Evolutionary conservation across 2,888 invertebrate genomes (phyloP).

Genomic region (Hyalella azteca): DNA sequence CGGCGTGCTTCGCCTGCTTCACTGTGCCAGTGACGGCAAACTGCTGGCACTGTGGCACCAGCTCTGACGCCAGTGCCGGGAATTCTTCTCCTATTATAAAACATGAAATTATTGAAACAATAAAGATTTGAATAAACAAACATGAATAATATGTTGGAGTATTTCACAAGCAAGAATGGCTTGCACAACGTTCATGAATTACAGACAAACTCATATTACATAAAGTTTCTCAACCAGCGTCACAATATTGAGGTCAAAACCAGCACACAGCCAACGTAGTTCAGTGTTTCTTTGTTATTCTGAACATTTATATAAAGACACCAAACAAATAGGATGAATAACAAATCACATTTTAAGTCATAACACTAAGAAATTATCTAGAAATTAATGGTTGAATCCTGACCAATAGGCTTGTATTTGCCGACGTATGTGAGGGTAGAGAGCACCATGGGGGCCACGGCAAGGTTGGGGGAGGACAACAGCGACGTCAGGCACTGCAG

Average conservation of each 20-base stretch:
- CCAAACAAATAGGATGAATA: too few species aligned
- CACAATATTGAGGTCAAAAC: too few species aligned
- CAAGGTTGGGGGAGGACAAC: conserved; percentile 70
- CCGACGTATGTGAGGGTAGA: conserved; percentile 86
- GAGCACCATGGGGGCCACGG: conserved; percentile 79
- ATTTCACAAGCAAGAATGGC: conserved; percentile 5
- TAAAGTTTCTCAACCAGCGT: too few species aligned
- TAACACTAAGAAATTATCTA: too few species aligned
- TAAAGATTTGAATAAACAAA: conserved; percentile 38
- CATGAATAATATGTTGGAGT: conserved; percentile 59
- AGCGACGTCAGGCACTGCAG: conserved; percentile 77
- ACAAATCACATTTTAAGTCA: too few species aligned
- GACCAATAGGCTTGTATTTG: conserved; percentile 82
- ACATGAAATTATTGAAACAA: conserved; percentile 2
- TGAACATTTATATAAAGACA: too few species aligned
- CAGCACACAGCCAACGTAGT: too few species aligned
- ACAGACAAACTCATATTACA: too few species aligned
- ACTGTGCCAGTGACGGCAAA: conserved; percentile 88
- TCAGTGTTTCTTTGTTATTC: too few species aligned
- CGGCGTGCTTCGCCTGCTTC: conserved; percentile 95
- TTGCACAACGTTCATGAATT: background rate
- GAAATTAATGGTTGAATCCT: too few species aligned
- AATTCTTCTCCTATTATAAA: conserved; percentile 65
- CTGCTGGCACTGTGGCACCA: conserved; percentile 85
- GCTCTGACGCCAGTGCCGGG: conserved; percentile 75